These are phyloP conservation scores for Mesoligia furuncula DNA, from an alignment of 2,888 invertebrate genomes.

Conservation along the genomic window DNA sequence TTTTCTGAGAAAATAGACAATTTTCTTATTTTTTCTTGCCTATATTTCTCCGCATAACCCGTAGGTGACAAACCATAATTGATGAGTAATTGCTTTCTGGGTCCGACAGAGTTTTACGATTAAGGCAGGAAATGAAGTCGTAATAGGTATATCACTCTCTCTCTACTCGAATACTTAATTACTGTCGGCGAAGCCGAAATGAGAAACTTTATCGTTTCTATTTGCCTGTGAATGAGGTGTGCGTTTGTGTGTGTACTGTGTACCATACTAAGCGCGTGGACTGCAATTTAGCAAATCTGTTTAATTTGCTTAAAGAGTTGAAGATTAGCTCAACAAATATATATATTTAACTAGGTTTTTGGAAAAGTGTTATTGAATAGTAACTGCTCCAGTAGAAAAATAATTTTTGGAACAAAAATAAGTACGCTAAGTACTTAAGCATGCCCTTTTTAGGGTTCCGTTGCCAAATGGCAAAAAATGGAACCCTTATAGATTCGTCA, in stretches of 20 bases:
- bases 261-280: constrained; percentile 29
- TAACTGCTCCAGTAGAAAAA: not conserved
- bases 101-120: not conserved
- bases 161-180: constrained; percentile 45
- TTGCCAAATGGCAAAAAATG: no score
- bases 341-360: constrained; percentile 33
- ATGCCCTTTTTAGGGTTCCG: no score
- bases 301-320: constrained; percentile 36
- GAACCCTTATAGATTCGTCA: no score
- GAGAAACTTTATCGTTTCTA: constrained; percentile 35
- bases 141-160: constrained; percentile 47
- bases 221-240: not conserved
- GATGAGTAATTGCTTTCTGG: constrained; percentile 32
- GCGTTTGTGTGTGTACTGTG: constrained; percentile 10
- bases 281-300: constrained; percentile 40
- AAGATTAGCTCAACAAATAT: constrained; percentile 37
- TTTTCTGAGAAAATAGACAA: not conserved
- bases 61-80: constrained; percentile 10
- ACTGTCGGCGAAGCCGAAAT: constrained; percentile 31
- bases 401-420: not conserved
- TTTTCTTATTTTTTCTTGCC: not conserved
- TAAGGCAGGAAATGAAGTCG: constrained; percentile 21
- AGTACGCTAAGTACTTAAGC: not conserved
- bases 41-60: not conserved
- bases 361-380: not conserved